Conservation (phyloP, 2,113 vertebrate species). For the Parotia lawesii region DNA sequence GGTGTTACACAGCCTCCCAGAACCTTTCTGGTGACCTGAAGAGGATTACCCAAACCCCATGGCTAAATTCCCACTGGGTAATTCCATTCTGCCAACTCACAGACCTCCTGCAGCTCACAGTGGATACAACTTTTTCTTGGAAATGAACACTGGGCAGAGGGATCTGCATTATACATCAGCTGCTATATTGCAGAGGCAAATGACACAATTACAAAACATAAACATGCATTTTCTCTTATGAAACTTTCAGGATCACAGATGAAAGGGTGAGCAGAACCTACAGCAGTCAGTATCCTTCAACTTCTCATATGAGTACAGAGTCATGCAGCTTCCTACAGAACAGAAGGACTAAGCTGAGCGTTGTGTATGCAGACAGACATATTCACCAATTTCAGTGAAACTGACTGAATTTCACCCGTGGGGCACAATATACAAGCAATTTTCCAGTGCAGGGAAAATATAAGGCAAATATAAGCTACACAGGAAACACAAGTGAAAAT, state of each 20-base stretch:
- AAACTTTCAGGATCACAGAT: neutral
- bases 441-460: neutral
- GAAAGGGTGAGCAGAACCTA: neutral
- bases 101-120: neutral
- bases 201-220: neutral
- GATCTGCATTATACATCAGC: neutral
- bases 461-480: neutral
- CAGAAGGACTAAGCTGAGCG: neutral
- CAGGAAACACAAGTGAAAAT: neutral
- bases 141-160: neutral
- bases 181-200: neutral
- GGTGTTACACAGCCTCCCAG: neutral
- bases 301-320: neutral
- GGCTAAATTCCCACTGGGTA: neutral
- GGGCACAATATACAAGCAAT: neutral
- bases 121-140: neutral
- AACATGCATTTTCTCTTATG: neutral
- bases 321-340: neutral
- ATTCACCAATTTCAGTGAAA: neutral
- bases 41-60: neutral
- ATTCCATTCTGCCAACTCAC: neutral
- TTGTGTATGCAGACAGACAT: neutral
- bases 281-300: neutral
- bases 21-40: neutral
- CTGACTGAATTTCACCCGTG: neutral